Percentiles rank a stretch among this genome's conserved stretches.
These are phyloP conservation scores for Anoplophora glabripennis DNA, from an alignment of 1,140 invertebrate genomes.

Conservation along the genomic window DNA sequence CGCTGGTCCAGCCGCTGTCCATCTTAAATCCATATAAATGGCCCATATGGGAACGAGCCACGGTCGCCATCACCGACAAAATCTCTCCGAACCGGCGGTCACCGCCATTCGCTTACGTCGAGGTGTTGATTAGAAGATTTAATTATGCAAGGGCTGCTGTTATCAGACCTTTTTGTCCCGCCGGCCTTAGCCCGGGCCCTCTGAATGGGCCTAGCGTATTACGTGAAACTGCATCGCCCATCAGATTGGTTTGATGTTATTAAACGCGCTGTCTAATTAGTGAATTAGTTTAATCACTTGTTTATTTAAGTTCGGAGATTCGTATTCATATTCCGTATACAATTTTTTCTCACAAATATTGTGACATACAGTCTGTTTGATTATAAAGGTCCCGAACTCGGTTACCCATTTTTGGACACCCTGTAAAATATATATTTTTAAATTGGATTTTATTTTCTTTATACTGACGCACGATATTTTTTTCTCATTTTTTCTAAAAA, in stretches of 20 bases:
- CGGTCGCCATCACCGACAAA: slow-evolving; percentile 28
- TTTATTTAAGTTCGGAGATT: too few relatives aligned
- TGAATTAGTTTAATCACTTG: too few relatives aligned
- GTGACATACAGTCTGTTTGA: too few relatives aligned
- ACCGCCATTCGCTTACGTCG: slow-evolving; percentile 38
- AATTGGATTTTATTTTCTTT: too few relatives aligned
- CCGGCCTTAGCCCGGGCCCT: background rate
- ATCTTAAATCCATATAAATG: slow-evolving; percentile 49
- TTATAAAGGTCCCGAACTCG: too few relatives aligned
- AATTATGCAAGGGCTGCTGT: slow-evolving; percentile 42
- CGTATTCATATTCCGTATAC: too few relatives aligned
- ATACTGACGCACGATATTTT: too few relatives aligned
- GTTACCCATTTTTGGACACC: too few relatives aligned
- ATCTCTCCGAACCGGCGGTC: slow-evolving; percentile 29
- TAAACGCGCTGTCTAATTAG: too few relatives aligned
- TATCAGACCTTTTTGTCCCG: slow-evolving; percentile 35
- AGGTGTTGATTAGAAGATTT: slow-evolving; percentile 49
- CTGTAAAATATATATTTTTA: too few relatives aligned
- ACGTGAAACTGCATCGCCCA: background rate
- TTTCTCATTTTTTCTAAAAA: too few relatives aligned
- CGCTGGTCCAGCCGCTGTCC: slow-evolving; percentile 36
- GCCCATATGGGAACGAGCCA: slow-evolving; percentile 43
- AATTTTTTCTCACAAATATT: too few relatives aligned
- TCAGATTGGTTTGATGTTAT: background rate
- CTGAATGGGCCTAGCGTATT: background rate